A percentile compares a stretch with the other conserved stretches of the same genome.
Evolutionary conservation across 1,140 invertebrate species (phyloP).

Genomic region (Metaphire vulgaris): DNA sequence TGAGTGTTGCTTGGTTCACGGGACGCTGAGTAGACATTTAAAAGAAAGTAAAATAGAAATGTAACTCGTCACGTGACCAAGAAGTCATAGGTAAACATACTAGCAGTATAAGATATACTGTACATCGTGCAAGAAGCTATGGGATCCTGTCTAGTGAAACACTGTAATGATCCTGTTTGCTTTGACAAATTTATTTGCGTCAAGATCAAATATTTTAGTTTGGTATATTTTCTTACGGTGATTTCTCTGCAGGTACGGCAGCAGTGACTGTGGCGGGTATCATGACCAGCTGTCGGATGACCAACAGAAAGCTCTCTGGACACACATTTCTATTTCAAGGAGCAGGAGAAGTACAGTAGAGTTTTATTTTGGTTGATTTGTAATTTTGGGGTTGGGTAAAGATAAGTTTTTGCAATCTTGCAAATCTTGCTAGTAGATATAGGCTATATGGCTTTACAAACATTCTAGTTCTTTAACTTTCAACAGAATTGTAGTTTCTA

Average conservation of each 20-base stretch:
- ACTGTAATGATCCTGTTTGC: no score
- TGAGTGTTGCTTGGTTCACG: no score
- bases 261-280: slow-evolving; percentile 50
- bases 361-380: not conserved
- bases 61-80: no score
- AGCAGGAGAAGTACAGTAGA: slow-evolving; percentile 49
- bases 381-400: not conserved
- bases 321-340: slow-evolving; percentile 51
- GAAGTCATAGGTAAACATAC: no score
- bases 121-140: no score
- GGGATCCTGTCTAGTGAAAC: no score
- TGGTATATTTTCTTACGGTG: not conserved
- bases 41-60: no score
- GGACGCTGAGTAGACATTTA: no score
- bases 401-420: not conserved
- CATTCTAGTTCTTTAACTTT: not conserved
- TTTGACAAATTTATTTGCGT: no score
- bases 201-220: no score
- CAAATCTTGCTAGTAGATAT: not conserved
- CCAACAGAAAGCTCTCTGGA: slow-evolving; percentile 42
- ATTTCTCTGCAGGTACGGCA: slow-evolving; percentile 44
- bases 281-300: slow-evolving; percentile 43
- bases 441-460: not conserved
- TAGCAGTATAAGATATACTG: no score
- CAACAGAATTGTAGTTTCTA: slow-evolving; percentile 15